A percentile compares a stretch with the other conserved stretches of the same genome.
Conservation (phyloP, 2,113 vertebrate genomes). For the Campylomormyrus tamandua region DNA sequence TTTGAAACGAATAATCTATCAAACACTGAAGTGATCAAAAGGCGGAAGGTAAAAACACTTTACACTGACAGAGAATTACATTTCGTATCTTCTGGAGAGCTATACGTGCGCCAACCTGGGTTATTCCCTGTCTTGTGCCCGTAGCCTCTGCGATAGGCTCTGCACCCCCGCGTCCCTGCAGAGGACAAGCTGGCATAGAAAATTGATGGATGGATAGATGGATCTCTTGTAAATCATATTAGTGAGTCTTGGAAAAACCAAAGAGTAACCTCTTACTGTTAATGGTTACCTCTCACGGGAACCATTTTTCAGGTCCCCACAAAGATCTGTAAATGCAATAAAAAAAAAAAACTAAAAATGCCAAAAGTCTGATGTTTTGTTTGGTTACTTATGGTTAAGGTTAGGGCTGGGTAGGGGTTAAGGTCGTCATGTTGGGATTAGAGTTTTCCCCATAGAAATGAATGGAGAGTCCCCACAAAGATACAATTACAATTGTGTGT, state of each 20-base stretch:
- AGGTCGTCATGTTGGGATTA: too few species aligned
- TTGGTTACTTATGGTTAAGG: too few species aligned
- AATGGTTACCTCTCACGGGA: too few species aligned
- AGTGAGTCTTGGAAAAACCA: not conserved
- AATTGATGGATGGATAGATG: not conserved
- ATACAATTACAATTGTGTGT: too few species aligned
- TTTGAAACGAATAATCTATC: not conserved
- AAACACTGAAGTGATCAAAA: not conserved
- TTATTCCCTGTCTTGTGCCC: not conserved
- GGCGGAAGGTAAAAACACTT: too few species aligned
- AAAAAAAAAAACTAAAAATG: too few species aligned
- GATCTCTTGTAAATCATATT: not conserved
- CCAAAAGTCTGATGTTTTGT: too few species aligned
- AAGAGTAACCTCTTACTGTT: not conserved
- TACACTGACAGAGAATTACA: not conserved
- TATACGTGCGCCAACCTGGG: not conserved
- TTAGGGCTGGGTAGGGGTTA: too few species aligned
- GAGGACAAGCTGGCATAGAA: not conserved
- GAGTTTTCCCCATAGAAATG: too few species aligned
- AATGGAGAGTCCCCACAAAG: too few species aligned
- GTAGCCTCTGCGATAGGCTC: not conserved
- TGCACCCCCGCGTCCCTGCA: not conserved
- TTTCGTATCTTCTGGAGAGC: not conserved
- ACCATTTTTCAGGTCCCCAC: too few species aligned
- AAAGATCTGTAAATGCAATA: too few species aligned